Evolutionary conservation across 1,140 invertebrate species (phyloP), one percentile per base, ranked within the genome.

Genomic region (Bradynema listronoti): DNA sequence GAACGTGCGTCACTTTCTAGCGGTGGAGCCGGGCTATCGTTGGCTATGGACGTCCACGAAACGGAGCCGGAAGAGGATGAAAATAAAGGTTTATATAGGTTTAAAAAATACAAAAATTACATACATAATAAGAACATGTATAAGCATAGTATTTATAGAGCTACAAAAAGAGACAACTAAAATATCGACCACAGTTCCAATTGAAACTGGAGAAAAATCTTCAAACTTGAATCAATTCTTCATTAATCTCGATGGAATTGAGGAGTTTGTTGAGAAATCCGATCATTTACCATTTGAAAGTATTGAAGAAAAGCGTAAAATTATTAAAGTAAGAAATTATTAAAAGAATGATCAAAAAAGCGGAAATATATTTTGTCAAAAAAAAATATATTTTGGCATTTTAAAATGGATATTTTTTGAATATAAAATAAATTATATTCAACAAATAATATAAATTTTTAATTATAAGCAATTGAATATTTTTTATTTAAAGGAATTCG

Each of bases 1-100:
- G 19, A 39, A 39, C 36, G 19, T 11, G 36, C 19, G 11, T 11
- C 36, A 11, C 11, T 39, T 39, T 39, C 11, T 39, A 39, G 19
- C 43, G 56, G 43, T 56, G 63, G 67, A 11, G 61, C 58, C 11
- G 63, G 63, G 7, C 34, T 60, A 4, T 71, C 64, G 16, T 36
- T 75, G 50, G 72, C 68, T 22, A 74, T 71, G 69, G 69, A 71
- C 36, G 69, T 72, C 16, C 51, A 68, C 19, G 68, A 60, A 36
- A 72, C 73, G 11, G 61, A 74, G 22, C 58, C 30, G 16, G 71
- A 69, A 34, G 39, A 56, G 6, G 36, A 55, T 27, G 36, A 29
- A 33, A n/a, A n/a, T n/a, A n/a, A n/a, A n/a, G n/a, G n/a, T n/a
- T n/a, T n/a, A n/a, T n/a, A n/a, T n/a, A n/a, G n/a, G n/a, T n/a